Conservation (phyloP, 2,797 vertebrate species). For the Takifugu ocellatus region DNA sequence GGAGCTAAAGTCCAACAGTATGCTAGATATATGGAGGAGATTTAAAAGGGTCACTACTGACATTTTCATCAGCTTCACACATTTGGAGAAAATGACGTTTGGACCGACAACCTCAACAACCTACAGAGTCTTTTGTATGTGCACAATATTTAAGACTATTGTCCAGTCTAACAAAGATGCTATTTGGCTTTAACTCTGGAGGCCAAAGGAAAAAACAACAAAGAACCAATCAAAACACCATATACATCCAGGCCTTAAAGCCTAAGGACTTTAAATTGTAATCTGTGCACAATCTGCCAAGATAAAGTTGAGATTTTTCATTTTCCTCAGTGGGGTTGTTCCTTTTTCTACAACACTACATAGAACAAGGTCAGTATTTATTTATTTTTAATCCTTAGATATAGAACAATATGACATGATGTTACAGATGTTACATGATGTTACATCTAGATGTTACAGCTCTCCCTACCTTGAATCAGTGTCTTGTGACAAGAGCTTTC, state of each 20-base stretch:
- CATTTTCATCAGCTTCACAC: too few species aligned
- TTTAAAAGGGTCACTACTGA: too few species aligned
- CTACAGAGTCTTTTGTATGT: too few species aligned
- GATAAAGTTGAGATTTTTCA: neutral
- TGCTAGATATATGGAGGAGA: too few species aligned
- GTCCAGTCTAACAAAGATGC: too few species aligned
- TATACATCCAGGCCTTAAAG: neutral
- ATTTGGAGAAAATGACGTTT: too few species aligned
- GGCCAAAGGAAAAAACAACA: too few species aligned
- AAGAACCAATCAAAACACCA: neutral
- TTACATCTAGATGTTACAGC: constrained; percentile 8
- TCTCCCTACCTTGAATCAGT: constrained; percentile 15
- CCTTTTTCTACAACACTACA: neutral
- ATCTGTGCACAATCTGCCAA: neutral
- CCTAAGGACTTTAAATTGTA: neutral
- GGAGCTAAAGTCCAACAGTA: too few species aligned
- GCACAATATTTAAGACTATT: too few species aligned
- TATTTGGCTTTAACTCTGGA: too few species aligned
- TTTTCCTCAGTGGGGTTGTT: neutral
- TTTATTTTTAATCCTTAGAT: constrained; percentile 8
- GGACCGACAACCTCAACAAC: too few species aligned
- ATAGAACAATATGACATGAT: neutral
- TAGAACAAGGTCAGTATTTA: constrained; percentile 2
- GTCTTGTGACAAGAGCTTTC: constrained; percentile 44
- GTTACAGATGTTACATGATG: too few species aligned